Conservation (phyloP, 2,113 vertebrate genomes). For the Sterna hirundo region DNA sequence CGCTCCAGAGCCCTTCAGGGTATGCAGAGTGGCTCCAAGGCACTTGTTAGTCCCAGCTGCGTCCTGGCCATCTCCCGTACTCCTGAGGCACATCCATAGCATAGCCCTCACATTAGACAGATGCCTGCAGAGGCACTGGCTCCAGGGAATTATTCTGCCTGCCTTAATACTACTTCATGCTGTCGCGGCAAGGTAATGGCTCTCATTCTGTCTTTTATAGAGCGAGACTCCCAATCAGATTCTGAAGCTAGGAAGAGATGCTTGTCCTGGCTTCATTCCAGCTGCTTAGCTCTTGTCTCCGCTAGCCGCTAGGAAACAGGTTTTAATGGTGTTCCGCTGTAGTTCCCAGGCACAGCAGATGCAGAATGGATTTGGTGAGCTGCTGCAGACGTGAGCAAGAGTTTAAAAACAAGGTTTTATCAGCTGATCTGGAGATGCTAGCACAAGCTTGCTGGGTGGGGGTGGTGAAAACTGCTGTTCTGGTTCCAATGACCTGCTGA, state of each 20-base stretch:
- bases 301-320: constrained; percentile 11
- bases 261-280: constrained; percentile 7
- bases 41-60: background rate
- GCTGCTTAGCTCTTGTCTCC: constrained; percentile 32
- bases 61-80: accelerated
- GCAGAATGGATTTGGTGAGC: constrained; percentile 26
- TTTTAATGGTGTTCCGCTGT: constrained; percentile 3
- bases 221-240: background rate
- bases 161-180: background rate
- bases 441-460: background rate
- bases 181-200: constrained; percentile 15
- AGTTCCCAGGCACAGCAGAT: constrained; percentile 1
- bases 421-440: constrained; percentile 16
- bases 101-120: background rate
- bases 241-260: constrained; percentile 41
- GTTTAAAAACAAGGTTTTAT: constrained; percentile 31
- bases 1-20: background rate
- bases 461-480: background rate
- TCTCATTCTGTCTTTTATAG: background rate
- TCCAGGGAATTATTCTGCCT: constrained; percentile 23
- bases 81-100: background rate
- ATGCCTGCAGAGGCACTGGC: background rate
- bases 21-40: background rate
- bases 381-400: background rate
- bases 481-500: background rate